Base-by-base conservation (phyloP, 2,888 invertebrate species). In the Andrena flavipes region DNA sequence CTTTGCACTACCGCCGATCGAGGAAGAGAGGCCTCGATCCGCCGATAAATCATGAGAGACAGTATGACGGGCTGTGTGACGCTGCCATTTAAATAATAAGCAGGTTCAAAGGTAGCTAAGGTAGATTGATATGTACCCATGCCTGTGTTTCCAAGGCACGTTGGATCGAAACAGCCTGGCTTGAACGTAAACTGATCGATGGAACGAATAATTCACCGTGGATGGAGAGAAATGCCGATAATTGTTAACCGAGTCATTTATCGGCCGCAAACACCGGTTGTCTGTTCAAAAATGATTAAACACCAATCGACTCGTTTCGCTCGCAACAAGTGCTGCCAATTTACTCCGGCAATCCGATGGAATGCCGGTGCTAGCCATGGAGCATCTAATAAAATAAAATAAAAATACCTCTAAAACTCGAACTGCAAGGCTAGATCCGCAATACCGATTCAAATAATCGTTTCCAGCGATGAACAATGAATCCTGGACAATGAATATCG, bases 1-100 rank as follows among this genome's bases (percentile, higher is more conserved):
- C 65, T 65, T 77, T 70, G 79, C 69, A 59, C 64, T 7, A 49
- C 26, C 16, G n/a, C 2, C 42, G 30, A 5, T 33, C 69, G 29
- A 6, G 30, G 23, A 13, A 20, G 7, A 13, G 10, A 20, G 8
- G 62, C 6, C 20, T 35, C 29, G 13, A 20, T 20, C 23, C 10
- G 20, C 10, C 42, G 30, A n/a, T 33, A 23, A 13, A 48, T 6
- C 8, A 6, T 65, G 0, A 16, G 5, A 59, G 29, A n/a, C 16
- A 10, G 10, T 13, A 56, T 13, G 26, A 26, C 23, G 26, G 26
- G 10, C 56, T 56, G 56, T 56, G 56, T 13, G n/a, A 35, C n/a
- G 1, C 3, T 26, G 42, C 33, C 49, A 4, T 48, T 65, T 8
- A 4, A 29, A n/a, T 48, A 33, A 51, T 23, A 6, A 78, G 5